Evolutionary conservation across 2,888 invertebrate genomes (phyloP).

Genomic region (Seladonia tumulorum): DNA sequence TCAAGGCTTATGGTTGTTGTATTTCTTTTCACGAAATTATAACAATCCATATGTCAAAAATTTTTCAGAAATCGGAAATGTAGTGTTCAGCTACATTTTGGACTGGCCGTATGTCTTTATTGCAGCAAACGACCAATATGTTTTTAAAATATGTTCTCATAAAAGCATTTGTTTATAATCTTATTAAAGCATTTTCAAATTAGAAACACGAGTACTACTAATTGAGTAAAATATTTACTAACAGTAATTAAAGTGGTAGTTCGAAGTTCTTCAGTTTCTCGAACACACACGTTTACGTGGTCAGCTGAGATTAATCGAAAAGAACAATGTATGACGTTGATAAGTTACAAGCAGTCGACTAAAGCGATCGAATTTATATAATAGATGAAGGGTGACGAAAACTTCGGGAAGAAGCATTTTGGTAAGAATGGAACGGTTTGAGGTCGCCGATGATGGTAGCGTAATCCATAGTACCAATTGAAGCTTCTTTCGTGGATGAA

Average conservation of each 20-base stretch:
- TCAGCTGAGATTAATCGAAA: background rate
- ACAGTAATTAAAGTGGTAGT: background rate
- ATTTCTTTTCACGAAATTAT: no score
- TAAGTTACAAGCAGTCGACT: background rate
- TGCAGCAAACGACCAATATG: no score
- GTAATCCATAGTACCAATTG: constrained; percentile 51
- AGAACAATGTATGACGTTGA: background rate
- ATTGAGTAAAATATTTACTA: background rate
- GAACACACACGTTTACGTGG: background rate
- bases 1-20: no score
- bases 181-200: no score
- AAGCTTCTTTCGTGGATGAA: constrained; percentile 30
- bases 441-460: constrained; percentile 39
- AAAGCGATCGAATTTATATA: constrained; percentile 20
- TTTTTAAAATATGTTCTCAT: no score
- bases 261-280: background rate
- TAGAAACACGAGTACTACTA: no score
- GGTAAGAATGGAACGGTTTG: constrained; percentile 20
- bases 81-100: no score
- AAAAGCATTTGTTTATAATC: background rate
- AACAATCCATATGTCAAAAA: no score
- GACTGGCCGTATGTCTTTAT: no score
- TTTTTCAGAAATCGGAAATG: no score
- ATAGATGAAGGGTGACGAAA: constrained; percentile 16
- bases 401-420: constrained; percentile 5